Evolutionary conservation across 2,888 invertebrate genomes (phyloP).

Genomic region (Hypolimnas misippus): DNA sequence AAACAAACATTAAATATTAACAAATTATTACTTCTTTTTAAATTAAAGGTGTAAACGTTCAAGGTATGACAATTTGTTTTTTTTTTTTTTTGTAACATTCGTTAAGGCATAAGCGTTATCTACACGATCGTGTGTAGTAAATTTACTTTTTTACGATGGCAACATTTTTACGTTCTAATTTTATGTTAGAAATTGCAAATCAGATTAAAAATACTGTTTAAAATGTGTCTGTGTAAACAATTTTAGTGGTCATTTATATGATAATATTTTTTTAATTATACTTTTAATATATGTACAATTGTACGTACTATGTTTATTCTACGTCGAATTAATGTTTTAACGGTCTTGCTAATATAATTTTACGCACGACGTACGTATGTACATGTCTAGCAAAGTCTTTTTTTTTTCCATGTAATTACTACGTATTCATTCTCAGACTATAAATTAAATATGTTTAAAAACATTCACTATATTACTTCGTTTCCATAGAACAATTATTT

Average conservation of each 20-base stretch:
- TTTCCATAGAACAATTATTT: too few relatives aligned
- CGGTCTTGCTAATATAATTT: not conserved
- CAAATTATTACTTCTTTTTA: slow-evolving; percentile 20
- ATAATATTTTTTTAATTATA: not conserved
- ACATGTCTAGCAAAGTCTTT: not conserved
- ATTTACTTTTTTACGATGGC: slow-evolving; percentile 11
- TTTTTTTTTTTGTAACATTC: slow-evolving; percentile 16
- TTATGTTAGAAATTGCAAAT: not conserved
- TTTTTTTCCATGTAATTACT: too few relatives aligned
- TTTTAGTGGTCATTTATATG: slow-evolving; percentile 4
- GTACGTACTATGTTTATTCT: not conserved
- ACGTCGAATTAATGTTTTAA: not conserved
- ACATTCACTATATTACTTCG: too few relatives aligned
- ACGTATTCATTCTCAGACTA: too few relatives aligned
- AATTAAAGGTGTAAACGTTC: slow-evolving; percentile 31
- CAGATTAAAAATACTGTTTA: slow-evolving; percentile 6
- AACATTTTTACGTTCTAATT: slow-evolving; percentile 10
- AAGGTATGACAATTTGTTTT: slow-evolving; percentile 21
- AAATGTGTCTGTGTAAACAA: not conserved
- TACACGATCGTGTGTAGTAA: slow-evolving; percentile 19
- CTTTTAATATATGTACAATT: slow-evolving; percentile 6
- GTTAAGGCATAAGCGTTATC: slow-evolving; percentile 22
- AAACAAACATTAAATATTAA: slow-evolving; percentile 20
- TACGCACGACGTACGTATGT: not conserved
- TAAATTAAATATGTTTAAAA: too few relatives aligned